Base-by-base conservation (phyloP, 2,113 vertebrate genomes). In the Entomyzon cyanotis region DNA sequence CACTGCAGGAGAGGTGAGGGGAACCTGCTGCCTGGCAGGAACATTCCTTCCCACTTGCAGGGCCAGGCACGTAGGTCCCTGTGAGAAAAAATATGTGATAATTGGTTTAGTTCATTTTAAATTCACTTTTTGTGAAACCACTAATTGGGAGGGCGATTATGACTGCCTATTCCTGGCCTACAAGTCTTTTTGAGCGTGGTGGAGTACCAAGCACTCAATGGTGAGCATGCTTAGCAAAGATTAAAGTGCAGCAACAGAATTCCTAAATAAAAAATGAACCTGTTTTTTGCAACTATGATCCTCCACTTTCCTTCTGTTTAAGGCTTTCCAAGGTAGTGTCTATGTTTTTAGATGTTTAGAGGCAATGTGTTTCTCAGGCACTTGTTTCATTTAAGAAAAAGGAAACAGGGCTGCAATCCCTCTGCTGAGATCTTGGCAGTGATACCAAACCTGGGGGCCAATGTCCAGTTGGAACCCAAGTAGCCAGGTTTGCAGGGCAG, bases 401-500 rank as follows among this genome's bases (percentile, higher is more conserved):
- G 18, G 60, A 78, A 49, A 11, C 10, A 16, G 33, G 25, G 35
- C 47, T 89, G 47, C 37, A 80, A 20, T 33, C 53, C 6, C 10
- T 76, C 22, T 67, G 30, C 35, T 65, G 46, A 81, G 59, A 73
- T 49, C 16, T 59, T 77, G 52, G 24, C 19, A 19, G 52, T 7
- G 4, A 30, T 46, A 39, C 13, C 16, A 2, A 58, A 20, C n/a
- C 23, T 1, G 3, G 16, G 24, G 37, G 25, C n/a, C 3, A 5
- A 0, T 2, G 5, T 41, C 37, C 39, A 18, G 17, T 12, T 22
- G 53, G 44, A 87, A 8, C 33, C 8, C 37, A 46, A n/a, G 63
- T 39, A 27, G 39, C 5, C 0, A 0, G 12, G 15, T 55, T 67
- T 15, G 5, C 64, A n/a, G 14, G 7, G 30, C 0, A 0, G 44